These are phyloP conservation scores for Boloria euphrosyne DNA, from an alignment of 2,888 invertebrate genomes.

Conservation along the genomic window DNA sequence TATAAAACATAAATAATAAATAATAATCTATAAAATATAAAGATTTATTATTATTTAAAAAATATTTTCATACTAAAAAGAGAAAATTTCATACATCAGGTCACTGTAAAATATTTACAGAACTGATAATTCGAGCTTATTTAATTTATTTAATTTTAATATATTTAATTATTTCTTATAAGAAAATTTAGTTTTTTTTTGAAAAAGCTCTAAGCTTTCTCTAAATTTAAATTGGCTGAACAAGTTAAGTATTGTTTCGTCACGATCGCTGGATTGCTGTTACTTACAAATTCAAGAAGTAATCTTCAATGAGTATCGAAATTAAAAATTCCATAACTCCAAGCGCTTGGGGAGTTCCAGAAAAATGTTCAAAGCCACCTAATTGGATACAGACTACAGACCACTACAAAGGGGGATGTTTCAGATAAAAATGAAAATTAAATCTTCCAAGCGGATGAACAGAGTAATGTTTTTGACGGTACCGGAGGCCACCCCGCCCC, in stretches of 20 bases:
- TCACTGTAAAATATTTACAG: too few species aligned
- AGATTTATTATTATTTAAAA: neutral
- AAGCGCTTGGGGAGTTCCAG: conserved; percentile 57
- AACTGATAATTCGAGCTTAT: too few species aligned
- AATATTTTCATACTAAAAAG: too few species aligned
- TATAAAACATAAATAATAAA: too few species aligned
- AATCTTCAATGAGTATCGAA: conserved; percentile 51
- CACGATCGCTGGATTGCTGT: too few species aligned
- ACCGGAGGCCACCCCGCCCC: conserved; percentile 58
- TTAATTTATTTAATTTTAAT: too few species aligned
- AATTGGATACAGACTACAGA: conserved; percentile 80
- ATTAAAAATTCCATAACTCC: conserved; percentile 81
- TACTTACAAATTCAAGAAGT: conserved; percentile 17
- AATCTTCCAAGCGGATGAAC: conserved; percentile 81
- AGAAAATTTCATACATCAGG: too few species aligned
- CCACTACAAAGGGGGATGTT: conserved; percentile 82
- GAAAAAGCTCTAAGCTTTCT: too few species aligned
- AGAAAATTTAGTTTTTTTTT: too few species aligned
- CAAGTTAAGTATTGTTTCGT: too few species aligned
- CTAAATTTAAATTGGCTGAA: too few species aligned
- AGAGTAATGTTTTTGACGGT: conserved; percentile 83
- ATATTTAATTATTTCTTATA: too few species aligned
- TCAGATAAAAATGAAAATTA: conserved; percentile 84
- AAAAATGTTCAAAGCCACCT: conserved; percentile 78
- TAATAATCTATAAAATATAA: neutral